Evolutionary conservation across 1,140 invertebrate species (phyloP).

Genomic region (Mesaphorura yosii): DNA sequence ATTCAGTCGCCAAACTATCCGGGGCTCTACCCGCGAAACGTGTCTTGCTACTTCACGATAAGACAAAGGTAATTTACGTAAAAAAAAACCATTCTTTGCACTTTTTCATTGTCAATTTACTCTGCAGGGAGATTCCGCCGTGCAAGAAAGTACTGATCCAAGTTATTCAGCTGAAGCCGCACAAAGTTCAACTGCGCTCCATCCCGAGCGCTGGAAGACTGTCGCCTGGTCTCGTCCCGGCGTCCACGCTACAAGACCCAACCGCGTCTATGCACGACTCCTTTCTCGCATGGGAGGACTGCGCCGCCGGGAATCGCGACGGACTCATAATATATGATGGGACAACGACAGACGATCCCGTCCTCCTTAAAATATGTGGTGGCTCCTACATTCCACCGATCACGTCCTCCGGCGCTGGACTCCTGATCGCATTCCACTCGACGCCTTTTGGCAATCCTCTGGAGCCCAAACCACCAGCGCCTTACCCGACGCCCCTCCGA

Average conservation of each 20-base stretch:
- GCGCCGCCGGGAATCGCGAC: constrained; percentile 70
- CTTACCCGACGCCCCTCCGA: constrained; percentile 47
- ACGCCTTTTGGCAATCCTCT: constrained; percentile 53
- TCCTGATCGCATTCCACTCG: constrained; percentile 63
- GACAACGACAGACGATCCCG: constrained; percentile 72
- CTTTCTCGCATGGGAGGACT: constrained; percentile 61
- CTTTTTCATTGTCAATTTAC: too few species aligned
- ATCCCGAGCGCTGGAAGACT: constrained; percentile 55
- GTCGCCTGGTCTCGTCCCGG: too few species aligned
- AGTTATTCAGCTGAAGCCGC: constrained; percentile 50
- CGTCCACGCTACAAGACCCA: not conserved
- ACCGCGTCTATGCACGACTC: constrained; percentile 34
- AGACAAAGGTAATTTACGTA: too few species aligned
- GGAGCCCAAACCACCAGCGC: constrained; percentile 32
- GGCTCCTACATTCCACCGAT: constrained; percentile 34
- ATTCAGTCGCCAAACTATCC: constrained; percentile 84
- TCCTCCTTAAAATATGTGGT: constrained; percentile 79
- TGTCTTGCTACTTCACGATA: constrained; percentile 77
- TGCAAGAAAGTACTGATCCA: constrained; percentile 73
- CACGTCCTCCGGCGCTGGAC: constrained; percentile 44
- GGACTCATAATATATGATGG: constrained; percentile 83
- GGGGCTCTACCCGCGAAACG: constrained; percentile 75
- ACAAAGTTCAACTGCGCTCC: constrained; percentile 66
- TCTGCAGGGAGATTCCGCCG: constrained; percentile 64
- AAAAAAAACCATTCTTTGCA: too few species aligned